phyloP scores from a whole-genome alignment of 2,888 invertebrate species.

The Athrips mouffetella region DNA sequence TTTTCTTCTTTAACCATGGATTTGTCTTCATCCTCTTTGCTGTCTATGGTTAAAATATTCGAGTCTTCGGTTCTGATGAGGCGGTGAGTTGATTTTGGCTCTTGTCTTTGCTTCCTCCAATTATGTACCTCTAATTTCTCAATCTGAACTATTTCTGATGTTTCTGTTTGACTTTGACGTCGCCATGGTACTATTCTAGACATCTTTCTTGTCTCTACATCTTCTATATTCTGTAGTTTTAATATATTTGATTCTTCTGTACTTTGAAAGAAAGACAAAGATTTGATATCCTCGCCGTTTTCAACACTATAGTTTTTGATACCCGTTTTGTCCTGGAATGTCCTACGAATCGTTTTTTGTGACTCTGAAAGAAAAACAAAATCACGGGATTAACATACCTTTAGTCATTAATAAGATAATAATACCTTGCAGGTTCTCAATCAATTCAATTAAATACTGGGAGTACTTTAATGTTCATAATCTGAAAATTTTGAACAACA shows the following conservation, averaged over 20 bases:
- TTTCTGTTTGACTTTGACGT: slow-evolving; percentile 33
- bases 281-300: slow-evolving; percentile 33
- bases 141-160: slow-evolving; percentile 23
- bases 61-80: slow-evolving; percentile 29
- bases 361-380: slow-evolving; percentile 41
- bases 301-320: slow-evolving; percentile 31
- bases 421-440: too few species aligned
- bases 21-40: slow-evolving; percentile 25
- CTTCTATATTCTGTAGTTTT: slow-evolving; percentile 49
- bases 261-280: slow-evolving; percentile 45
- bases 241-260: slow-evolving; percentile 65
- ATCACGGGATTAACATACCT: neutral
- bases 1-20: slow-evolving; percentile 7
- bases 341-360: slow-evolving; percentile 43
- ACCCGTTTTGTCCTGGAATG: slow-evolving; percentile 48
- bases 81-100: slow-evolving; percentile 22
- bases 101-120: slow-evolving; percentile 41
- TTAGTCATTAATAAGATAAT: too few species aligned
- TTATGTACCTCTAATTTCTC: slow-evolving; percentile 35
- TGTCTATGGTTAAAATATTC: slow-evolving; percentile 29
- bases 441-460: too few species aligned
- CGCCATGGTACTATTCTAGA: slow-evolving; percentile 57
- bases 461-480: too few species aligned
- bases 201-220: slow-evolving; percentile 47
- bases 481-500: too few species aligned